Evolutionary conservation across 2,113 vertebrate genomes (phyloP).

Genomic region (Microtus montanus): DNA sequence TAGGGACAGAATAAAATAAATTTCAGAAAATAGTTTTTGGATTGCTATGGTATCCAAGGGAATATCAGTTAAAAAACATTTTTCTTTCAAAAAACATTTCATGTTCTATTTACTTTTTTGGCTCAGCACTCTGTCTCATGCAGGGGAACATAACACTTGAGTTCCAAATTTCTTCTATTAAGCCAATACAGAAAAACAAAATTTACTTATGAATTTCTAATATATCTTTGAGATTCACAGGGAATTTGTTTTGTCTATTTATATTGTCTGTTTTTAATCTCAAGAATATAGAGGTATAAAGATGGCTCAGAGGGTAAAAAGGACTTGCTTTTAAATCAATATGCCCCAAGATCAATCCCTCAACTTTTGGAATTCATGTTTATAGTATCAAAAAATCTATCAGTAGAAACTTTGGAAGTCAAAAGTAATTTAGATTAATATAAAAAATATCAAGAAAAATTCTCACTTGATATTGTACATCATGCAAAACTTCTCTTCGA

Average conservation of each 20-base stretch:
- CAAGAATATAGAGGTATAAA: neutral
- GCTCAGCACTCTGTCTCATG: neutral
- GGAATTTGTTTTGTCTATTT: neutral
- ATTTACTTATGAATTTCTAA: neutral
- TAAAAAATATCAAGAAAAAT: neutral
- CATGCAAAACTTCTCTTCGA: neutral
- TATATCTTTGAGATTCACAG: neutral
- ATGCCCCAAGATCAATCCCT: neutral
- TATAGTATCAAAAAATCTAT: neutral
- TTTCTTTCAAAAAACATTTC: neutral
- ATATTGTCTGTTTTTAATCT: neutral
- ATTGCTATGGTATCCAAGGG: neutral
- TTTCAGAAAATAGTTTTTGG: neutral
- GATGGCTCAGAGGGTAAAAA: neutral
- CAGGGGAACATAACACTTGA: fast-evolving
- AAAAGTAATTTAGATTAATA: neutral
- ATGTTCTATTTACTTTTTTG: neutral
- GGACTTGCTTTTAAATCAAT: neutral
- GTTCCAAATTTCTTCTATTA: neutral
- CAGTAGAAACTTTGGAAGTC: neutral
- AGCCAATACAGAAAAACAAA: neutral
- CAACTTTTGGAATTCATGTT: neutral
- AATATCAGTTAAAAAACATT: neutral
- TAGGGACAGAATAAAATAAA: neutral
- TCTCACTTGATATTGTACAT: neutral